Conservation (phyloP, 1,140 invertebrate genomes). For the Zaprionus ghesquierei region DNA sequence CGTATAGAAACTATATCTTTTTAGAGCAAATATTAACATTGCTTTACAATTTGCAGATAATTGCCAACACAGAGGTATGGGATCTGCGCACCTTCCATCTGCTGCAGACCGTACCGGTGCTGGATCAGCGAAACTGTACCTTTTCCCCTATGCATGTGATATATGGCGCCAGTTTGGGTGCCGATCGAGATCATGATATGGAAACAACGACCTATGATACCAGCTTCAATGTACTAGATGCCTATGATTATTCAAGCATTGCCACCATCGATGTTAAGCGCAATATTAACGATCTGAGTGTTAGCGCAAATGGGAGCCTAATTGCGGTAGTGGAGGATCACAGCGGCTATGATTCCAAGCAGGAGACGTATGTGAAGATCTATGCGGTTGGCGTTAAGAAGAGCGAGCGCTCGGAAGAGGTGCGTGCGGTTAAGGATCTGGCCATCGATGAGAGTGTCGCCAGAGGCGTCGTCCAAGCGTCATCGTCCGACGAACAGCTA, state of each 20-base stretch:
- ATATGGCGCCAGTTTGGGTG: constrained; percentile 84
- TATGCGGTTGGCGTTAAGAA: constrained; percentile 87
- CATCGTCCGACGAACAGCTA: constrained; percentile 23
- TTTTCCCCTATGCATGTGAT: constrained; percentile 88
- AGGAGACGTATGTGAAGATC: constrained; percentile 92
- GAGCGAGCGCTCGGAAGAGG: constrained; percentile 82
- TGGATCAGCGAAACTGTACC: constrained; percentile 93
- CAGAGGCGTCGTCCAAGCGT: constrained; percentile 10
- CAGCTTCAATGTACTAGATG: constrained; percentile 97
- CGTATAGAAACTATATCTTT: not conserved
- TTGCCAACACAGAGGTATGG: constrained; percentile 97
- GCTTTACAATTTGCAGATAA: constrained; percentile 83
- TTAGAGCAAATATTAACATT: not conserved
- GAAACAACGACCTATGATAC: constrained; percentile 83
- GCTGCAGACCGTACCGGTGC: constrained; percentile 94
- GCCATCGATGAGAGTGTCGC: constrained; percentile 44
- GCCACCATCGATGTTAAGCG: constrained; percentile 95
- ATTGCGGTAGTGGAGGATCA: constrained; percentile 93
- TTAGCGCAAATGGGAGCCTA: constrained; percentile 90
- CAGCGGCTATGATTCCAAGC: constrained; percentile 88
- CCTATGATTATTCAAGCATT: constrained; percentile 96
- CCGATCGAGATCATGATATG: constrained; percentile 83
- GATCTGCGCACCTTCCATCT: constrained; percentile 97
- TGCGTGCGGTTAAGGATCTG: constrained; percentile 71
- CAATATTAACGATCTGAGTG: constrained; percentile 90